These are phyloP conservation scores for Epinephelus moara DNA, from an alignment of 2,113 vertebrate species.

Conservation along the genomic window DNA sequence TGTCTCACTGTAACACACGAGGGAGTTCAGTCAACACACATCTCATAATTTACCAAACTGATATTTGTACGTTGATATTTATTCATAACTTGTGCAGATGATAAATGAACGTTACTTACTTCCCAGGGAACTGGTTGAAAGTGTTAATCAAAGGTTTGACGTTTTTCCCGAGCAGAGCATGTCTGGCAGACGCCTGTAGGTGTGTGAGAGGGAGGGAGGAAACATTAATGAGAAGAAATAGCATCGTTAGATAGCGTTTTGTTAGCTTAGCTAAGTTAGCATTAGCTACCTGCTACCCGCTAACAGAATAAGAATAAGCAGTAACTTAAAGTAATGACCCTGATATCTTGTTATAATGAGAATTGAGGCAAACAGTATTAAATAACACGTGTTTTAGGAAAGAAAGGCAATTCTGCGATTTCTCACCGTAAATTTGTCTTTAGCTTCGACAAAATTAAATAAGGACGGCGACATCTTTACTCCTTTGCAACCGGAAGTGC, in stretches of 20 bases:
- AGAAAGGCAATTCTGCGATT: fast-evolving
- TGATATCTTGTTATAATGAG: background rate
- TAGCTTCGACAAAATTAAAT: conserved; percentile 83
- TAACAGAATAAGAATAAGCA: background rate
- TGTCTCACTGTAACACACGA: conserved; percentile 87
- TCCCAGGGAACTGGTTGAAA: conserved; percentile 93
- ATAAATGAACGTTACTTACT: conserved; percentile 82
- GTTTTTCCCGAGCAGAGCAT: conserved; percentile 87
- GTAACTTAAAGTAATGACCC: too few relatives aligned
- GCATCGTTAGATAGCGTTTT: background rate
- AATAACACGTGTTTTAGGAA: fast-evolving
- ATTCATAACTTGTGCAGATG: fast-evolving
- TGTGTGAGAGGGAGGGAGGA: background rate
- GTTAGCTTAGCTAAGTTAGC: conserved; percentile 54
- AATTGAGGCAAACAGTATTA: fast-evolving
- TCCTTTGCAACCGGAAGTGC: conserved; percentile 15
- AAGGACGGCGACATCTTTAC: conserved; percentile 82
- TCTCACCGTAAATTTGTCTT: conserved; percentile 85
- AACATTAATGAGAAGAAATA: background rate
- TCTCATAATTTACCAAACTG: too few relatives aligned
- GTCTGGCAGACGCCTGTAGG: conserved; percentile 88
- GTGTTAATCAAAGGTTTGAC: conserved; percentile 88
- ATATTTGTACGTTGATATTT: background rate
- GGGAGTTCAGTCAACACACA: background rate
- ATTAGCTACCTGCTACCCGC: conserved; percentile 39